These are phyloP conservation scores for Ciconia maguari DNA, from an alignment of 2,113 vertebrate species.

Conservation along the genomic window DNA sequence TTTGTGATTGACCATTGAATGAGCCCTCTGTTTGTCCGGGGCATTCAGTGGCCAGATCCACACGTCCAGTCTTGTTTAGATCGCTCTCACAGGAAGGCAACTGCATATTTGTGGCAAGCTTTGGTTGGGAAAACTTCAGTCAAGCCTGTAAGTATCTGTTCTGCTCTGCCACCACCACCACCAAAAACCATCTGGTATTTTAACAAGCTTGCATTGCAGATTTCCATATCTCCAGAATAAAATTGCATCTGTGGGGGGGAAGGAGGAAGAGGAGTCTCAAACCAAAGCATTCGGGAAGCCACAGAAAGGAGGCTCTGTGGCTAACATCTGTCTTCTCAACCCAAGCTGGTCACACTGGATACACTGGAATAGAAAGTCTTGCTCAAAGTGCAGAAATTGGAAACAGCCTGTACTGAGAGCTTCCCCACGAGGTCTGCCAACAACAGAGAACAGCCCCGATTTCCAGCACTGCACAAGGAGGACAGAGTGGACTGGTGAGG, in stretches of 20 bases:
- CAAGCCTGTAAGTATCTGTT: not conserved
- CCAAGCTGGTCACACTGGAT: not conserved
- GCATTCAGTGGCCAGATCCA: not conserved
- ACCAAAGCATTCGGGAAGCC: not conserved
- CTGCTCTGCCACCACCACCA: not conserved
- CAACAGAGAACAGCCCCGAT: not conserved
- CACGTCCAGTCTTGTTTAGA: not conserved
- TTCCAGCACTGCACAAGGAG: not conserved
- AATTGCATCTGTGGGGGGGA: not conserved
- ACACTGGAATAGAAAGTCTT: not conserved
- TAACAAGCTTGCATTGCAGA: not conserved
- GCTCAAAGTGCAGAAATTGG: not conserved
- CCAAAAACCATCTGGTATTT: not conserved
- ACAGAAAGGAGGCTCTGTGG: not conserved
- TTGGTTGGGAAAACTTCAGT: not conserved
- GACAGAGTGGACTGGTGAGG: not conserved
- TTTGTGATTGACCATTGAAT: not conserved
- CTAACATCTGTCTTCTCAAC: not conserved
- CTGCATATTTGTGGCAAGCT: not conserved
- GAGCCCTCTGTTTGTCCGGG: not conserved
- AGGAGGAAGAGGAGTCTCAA: not conserved
- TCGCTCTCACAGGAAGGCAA: not conserved
- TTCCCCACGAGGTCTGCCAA: not conserved
- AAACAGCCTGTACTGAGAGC: not conserved
- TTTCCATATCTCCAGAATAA: not conserved